phyloP scores from a whole-genome alignment of 2,888 invertebrate genomes.

The Drosophila hamatofila region DNA sequence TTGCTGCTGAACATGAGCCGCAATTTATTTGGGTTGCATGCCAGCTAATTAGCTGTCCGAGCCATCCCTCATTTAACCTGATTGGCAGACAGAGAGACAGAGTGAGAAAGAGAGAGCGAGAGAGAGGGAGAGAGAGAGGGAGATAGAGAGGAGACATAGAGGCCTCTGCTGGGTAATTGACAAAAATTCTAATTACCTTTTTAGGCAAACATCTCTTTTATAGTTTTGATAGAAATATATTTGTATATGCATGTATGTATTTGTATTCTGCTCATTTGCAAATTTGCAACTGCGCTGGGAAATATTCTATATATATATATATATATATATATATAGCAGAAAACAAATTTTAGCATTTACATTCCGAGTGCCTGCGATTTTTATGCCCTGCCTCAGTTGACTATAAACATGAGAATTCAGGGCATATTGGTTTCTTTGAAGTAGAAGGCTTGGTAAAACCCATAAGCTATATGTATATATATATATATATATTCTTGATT shows the following conservation, averaged over 20 bases:
- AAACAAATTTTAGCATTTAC: background rate
- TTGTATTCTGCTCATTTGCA: background rate
- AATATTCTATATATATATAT: too few relatives aligned
- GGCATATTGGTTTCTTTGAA: background rate
- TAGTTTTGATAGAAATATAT: background rate
- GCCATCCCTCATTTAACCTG: slow-evolving; percentile 25
- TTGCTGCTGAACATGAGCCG: slow-evolving; percentile 1
- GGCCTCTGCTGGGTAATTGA: background rate
- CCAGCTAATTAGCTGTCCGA: slow-evolving; percentile 50
- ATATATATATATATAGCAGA: too few relatives aligned
- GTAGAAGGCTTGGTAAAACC: background rate
- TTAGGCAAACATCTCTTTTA: slow-evolving; percentile 13
- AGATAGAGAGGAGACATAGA: background rate
- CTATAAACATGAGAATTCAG: background rate
- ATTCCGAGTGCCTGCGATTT: background rate
- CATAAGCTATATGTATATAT: too few relatives aligned
- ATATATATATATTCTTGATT: background rate
- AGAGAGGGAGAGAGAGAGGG: background rate
- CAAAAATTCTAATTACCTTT: background rate
- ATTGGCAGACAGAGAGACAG: background rate
- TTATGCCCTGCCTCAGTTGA: background rate
- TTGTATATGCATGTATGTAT: background rate
- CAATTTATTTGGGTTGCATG: slow-evolving; percentile 44
- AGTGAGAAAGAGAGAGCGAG: background rate
- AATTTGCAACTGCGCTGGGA: too few relatives aligned